Percentiles rank a stretch among this genome's conserved stretches.
These are phyloP conservation scores for Parnassius glacialis DNA, from an alignment of 2,888 invertebrate genomes.

Conservation along the genomic window DNA sequence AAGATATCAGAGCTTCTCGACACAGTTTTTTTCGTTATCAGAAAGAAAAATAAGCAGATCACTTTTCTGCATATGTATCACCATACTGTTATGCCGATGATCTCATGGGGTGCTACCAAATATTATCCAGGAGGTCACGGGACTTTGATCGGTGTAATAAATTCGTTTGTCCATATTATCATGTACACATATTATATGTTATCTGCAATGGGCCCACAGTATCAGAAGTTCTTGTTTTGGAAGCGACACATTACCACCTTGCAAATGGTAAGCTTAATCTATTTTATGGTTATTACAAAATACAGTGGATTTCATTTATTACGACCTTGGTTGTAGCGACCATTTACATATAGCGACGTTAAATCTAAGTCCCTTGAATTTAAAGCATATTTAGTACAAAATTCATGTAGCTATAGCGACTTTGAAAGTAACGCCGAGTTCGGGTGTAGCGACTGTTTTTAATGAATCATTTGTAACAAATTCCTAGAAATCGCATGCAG, in stretches of 20 bases:
- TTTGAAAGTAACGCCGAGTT: too few relatives aligned
- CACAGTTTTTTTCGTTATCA: slow-evolving; percentile 95
- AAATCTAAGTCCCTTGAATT: too few relatives aligned
- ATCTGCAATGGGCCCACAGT: slow-evolving; percentile 92
- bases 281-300: too few relatives aligned
- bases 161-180: slow-evolving; percentile 96
- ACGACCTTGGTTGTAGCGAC: too few relatives aligned
- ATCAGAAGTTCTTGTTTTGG: slow-evolving; percentile 95
- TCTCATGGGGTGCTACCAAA: slow-evolving; percentile 95
- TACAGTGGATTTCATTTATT: too few relatives aligned
- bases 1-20: slow-evolving; percentile 95
- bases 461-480: too few relatives aligned
- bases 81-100: slow-evolving; percentile 96
- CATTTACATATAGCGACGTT: too few relatives aligned
- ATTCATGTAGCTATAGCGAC: too few relatives aligned
- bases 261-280: slow-evolving; percentile 87
- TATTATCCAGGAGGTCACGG: slow-evolving; percentile 94
- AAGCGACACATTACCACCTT: slow-evolving; percentile 94
- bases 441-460: too few relatives aligned
- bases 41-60: slow-evolving; percentile 94
- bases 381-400: too few relatives aligned
- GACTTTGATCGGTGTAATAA: slow-evolving; percentile 93
- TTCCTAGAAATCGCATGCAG: too few relatives aligned
- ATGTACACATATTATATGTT: slow-evolving; percentile 97
- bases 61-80: slow-evolving; percentile 96